These are phyloP conservation scores for Mimumesa dahlbomi DNA, from an alignment of 2,888 invertebrate species.

Conservation along the genomic window DNA sequence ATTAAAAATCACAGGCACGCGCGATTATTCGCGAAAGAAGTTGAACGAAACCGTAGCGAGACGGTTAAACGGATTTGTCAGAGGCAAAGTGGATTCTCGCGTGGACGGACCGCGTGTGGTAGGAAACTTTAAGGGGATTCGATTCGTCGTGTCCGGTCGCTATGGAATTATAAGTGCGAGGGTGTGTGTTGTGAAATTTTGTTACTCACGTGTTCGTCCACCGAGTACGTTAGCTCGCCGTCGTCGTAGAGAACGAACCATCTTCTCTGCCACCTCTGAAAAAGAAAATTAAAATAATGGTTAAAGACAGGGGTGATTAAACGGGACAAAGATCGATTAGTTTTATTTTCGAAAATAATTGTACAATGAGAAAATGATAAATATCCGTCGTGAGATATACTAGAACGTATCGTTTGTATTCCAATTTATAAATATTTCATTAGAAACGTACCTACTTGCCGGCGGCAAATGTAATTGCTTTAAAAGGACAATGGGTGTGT, in stretches of 20 bases:
- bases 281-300: conserved; percentile 20
- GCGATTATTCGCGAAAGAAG: conserved; percentile 18
- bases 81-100: conserved; percentile 57
- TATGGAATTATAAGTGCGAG: conserved; percentile 28
- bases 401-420: too few relatives aligned
- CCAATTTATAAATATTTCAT: too few relatives aligned
- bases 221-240: conserved; percentile 97
- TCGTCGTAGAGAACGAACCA: conserved; percentile 99
- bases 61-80: conserved; percentile 69
- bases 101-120: conserved; percentile 5
- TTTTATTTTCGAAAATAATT: too few relatives aligned
- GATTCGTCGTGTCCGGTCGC: conserved; percentile 17
- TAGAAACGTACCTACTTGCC: too few relatives aligned
- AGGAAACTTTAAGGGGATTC: conserved; percentile 44
- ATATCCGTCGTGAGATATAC: too few relatives aligned
- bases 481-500: too few relatives aligned
- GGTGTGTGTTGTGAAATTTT: too few relatives aligned
- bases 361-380: too few relatives aligned
- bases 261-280: conserved; percentile 98
- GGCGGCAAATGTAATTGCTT: too few relatives aligned
- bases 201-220: conserved; percentile 97
- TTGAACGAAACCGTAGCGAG: conserved; percentile 58
- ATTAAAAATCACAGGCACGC: not conserved
- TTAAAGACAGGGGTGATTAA: too few relatives aligned
- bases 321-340: too few relatives aligned